These are phyloP conservation scores for Hyles euphorbiae DNA, from an alignment of 1,140 invertebrate genomes.

Conservation along the genomic window DNA sequence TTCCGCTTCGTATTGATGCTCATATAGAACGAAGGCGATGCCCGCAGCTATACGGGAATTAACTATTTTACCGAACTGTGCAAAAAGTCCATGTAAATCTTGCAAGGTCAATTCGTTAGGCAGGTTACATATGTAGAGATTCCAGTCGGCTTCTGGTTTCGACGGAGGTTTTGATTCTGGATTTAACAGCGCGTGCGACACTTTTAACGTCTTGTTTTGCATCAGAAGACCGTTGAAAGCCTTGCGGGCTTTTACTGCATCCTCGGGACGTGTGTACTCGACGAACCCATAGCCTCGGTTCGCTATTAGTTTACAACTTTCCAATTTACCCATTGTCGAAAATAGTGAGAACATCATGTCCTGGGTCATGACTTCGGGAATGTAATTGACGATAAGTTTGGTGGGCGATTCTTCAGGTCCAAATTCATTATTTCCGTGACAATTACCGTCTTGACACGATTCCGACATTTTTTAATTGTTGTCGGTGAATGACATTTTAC, in stretches of 20 bases:
- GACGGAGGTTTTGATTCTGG: slow-evolving; percentile 70
- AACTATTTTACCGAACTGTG: slow-evolving; percentile 74
- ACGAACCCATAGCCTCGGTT: slow-evolving; percentile 76
- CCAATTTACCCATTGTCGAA: slow-evolving; percentile 75
- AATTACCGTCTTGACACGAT: slow-evolving; percentile 76
- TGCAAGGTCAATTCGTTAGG: slow-evolving; percentile 75
- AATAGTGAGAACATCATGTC: slow-evolving; percentile 76
- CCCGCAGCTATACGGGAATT: slow-evolving; percentile 74
- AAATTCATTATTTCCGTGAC: slow-evolving; percentile 75
- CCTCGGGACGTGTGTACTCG: slow-evolving; percentile 70
- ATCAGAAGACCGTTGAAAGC: slow-evolving; percentile 73
- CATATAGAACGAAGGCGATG: slow-evolving; percentile 74
- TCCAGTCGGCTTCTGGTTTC: slow-evolving; percentile 75
- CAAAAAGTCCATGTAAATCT: slow-evolving; percentile 73
- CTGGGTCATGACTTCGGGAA: slow-evolving; percentile 76
- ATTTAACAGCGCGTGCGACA: slow-evolving; percentile 72
- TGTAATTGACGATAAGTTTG: slow-evolving; percentile 76
- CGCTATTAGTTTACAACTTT: slow-evolving; percentile 76
- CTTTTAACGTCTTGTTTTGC: slow-evolving; percentile 75
- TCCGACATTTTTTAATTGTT: slow-evolving; percentile 77
- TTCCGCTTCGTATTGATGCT: slow-evolving; percentile 72
- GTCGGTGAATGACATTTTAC: slow-evolving; percentile 70
- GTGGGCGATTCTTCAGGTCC: slow-evolving; percentile 74
- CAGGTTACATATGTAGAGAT: slow-evolving; percentile 75
- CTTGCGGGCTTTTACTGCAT: slow-evolving; percentile 71